These are phyloP conservation scores for Oxytorus armatus DNA, from an alignment of 2,888 invertebrate species.

Conservation along the genomic window DNA sequence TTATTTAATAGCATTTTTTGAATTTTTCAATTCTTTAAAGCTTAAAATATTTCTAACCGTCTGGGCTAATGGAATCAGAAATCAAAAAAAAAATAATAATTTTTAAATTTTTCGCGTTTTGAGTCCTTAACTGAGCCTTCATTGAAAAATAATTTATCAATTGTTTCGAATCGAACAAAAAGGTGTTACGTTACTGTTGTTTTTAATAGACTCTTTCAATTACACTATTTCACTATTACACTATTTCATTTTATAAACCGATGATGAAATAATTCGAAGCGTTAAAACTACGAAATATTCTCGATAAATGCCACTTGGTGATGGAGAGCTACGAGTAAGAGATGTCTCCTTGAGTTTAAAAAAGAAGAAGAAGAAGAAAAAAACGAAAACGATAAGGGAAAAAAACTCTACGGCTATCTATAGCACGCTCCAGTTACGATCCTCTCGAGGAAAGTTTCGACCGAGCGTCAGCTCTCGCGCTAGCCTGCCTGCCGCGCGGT, in stretches of 20 bases:
- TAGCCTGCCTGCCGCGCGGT: slow-evolving; percentile 11
- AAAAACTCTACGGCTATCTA: slow-evolving; percentile 24
- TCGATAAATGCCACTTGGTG: slow-evolving; percentile 30
- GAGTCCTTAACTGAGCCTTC: too few relatives aligned
- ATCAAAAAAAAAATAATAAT: too few relatives aligned
- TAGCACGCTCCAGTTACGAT: slow-evolving; percentile 50
- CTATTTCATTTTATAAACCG: background rate
- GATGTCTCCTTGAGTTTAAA: background rate
- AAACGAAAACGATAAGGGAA: too few relatives aligned
- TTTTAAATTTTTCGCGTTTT: too few relatives aligned
- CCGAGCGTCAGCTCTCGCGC: slow-evolving; percentile 37
- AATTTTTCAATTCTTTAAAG: too few relatives aligned
- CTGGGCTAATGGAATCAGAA: too few relatives aligned
- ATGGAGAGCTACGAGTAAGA: background rate
- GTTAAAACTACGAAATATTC: slow-evolving; percentile 20
- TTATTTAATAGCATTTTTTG: too few relatives aligned
- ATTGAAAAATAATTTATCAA: slow-evolving; percentile 6
- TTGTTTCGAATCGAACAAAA: slow-evolving; percentile 3
- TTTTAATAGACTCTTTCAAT: background rate
- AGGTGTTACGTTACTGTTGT: background rate
- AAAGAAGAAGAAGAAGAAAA: slow-evolving; percentile 11
- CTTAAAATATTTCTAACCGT: too few relatives aligned
- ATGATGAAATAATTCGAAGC: slow-evolving; percentile 13
- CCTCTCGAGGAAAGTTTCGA: slow-evolving; percentile 66
- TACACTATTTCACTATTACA: too few relatives aligned